Evolutionary conservation across 2,113 vertebrate genomes (phyloP), one percentile per base, ranked within the genome.

Genomic region (Thunnus thynnus): DNA sequence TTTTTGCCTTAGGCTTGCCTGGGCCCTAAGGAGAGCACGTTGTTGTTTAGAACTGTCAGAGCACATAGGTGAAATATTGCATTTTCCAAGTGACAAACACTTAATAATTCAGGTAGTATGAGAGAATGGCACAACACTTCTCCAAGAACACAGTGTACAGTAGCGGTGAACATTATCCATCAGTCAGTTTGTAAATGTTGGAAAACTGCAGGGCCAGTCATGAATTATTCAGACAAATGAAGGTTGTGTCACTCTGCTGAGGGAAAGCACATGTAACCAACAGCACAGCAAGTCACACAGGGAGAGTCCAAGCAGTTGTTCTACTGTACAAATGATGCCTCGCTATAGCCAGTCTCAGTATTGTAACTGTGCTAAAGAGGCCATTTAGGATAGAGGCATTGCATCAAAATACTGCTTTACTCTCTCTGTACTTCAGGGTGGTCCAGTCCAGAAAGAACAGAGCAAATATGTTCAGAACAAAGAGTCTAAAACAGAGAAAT

Each of bases 181-280:
- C 60, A 61, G 16, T 80, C 65, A 77, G 17, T 30, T 51, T 69
- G 84, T 46, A 80, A 78, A 85, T 60, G 64, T 72, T 54, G 17
- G 25, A 41, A 13, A 76, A 78, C 54, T 71, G 18, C 46, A 32
- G 44, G 13, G 32, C 0, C 9, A 63, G 27, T 30, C 55, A 61
- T 84, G 72, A 82, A 86, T 86, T 71, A 86, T 90, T 84, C 76
- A 79, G 69, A 25, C 5, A 69, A 48, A 77, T 71, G 63, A 85
- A 66, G 44, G 55, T 67, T 76, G 61, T 66, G 81, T 82, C 61
- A 62, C 66, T 58, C 55, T 55, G 66, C 62, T n/a, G 22, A 62
- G 44, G 41, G 44, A 58, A 72, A 79, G 50, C 46, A 63, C 32
- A 72, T 70, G 46, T 51, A 61, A 65, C 64, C 44, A 71, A 70